These are phyloP conservation scores for Oithona nana DNA, from an alignment of 2,888 invertebrate genomes.

Conservation along the genomic window DNA sequence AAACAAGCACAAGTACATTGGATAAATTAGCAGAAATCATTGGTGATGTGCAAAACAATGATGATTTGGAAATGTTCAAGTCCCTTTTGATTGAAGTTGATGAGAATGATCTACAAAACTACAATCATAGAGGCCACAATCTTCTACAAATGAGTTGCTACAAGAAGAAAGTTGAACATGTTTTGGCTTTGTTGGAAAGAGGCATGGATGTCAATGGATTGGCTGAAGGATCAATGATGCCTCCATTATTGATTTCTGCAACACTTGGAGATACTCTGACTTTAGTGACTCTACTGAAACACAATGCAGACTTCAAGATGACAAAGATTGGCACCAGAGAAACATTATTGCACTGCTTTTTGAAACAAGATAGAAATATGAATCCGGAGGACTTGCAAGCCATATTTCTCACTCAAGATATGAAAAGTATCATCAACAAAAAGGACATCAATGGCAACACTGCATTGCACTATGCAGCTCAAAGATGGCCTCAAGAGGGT, in stretches of 20 bases:
- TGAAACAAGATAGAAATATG: background rate
- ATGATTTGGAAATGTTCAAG: background rate
- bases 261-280: slow-evolving; percentile 13
- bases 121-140: background rate
- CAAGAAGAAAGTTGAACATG: background rate
- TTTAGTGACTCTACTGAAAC: background rate
- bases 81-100: background rate
- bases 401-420: background rate
- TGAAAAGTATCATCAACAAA: slow-evolving; percentile 31
- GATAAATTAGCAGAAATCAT: background rate
- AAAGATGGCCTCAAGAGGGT: slow-evolving; percentile 6
- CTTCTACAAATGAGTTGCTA: background rate
- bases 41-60: background rate
- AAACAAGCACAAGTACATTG: background rate
- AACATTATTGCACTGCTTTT: background rate
- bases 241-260: slow-evolving; percentile 20
- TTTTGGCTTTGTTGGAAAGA: slow-evolving; percentile 22
- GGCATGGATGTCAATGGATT: slow-evolving; percentile 40
- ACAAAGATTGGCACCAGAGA: background rate
- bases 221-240: slow-evolving; percentile 16
- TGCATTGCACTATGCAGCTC: slow-evolving; percentile 20
- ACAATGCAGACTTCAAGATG: slow-evolving; percentile 2
- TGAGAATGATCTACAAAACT: background rate
- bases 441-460: slow-evolving; percentile 18
- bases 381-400: background rate